Evolutionary conservation across 2,113 vertebrate genomes (phyloP).

Genomic region (Chinchilla lanigera): DNA sequence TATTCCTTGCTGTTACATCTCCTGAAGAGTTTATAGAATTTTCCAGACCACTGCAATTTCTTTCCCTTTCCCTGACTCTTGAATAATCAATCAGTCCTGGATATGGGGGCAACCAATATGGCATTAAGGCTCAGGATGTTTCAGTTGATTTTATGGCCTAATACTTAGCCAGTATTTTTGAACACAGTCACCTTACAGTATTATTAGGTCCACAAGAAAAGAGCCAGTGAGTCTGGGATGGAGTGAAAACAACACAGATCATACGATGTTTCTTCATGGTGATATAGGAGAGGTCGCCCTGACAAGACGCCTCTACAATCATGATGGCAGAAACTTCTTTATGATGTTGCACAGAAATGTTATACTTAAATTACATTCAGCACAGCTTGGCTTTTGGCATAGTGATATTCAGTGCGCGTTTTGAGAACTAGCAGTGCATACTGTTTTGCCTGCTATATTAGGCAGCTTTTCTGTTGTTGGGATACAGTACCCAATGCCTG

Average conservation of each 20-base stretch:
- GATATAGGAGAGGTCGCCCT: neutral
- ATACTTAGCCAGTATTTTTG: neutral
- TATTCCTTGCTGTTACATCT: neutral
- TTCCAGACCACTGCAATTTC: neutral
- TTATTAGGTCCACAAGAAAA: neutral
- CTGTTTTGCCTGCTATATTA: neutral
- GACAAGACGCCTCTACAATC: neutral
- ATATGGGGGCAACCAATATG: neutral
- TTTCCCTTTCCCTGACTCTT: neutral
- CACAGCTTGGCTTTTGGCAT: neutral
- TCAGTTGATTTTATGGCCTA: neutral
- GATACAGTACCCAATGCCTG: too few species aligned
- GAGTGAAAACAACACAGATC: fast-evolving
- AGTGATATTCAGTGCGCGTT: neutral
- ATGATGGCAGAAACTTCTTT: neutral
- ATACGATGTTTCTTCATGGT: neutral
- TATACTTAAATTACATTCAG: neutral
- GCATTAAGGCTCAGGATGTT: neutral
- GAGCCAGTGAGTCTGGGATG: too few species aligned
- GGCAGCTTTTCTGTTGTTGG: neutral
- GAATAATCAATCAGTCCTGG: constrained; percentile 14
- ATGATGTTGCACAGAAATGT: neutral
- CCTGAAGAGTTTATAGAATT: neutral
- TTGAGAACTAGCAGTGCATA: neutral
- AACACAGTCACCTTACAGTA: neutral